Base-by-base conservation (phyloP, 2,113 vertebrate species). In the Dromas ardeola region DNA sequence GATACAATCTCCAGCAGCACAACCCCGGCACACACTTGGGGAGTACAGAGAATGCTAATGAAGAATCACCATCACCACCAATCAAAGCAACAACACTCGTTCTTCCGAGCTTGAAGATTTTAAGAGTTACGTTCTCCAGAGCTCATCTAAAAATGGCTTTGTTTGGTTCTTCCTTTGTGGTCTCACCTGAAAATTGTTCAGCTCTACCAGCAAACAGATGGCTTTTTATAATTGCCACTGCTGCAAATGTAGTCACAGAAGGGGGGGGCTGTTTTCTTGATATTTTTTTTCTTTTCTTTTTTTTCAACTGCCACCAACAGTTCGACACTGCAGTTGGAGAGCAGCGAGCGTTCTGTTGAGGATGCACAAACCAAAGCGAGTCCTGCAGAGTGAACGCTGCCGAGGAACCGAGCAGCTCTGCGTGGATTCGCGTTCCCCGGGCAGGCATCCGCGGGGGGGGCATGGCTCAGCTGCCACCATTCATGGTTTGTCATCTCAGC, bases 191-290 rank as follows among this genome's bases (percentile, higher is more conserved):
- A 95, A 96, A 96, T 81, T 77, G 59, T 90, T 94, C 84, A n/a
- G 45, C 74, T 86, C 66, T 59, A 53, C 52, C 38, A 84, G 65
- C 71, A 88, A 95, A 95, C 96, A 97, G 96, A 97, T 96, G 97
- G 95, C 52, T 52, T 91, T 94, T 95, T 90, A 85, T 95, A 97
- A 97, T 95, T 95, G 93, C 81, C 89, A 86, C 71, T 81, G 84
- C 89, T 55, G 66, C 45, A 93, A 94, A 79, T 85, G 56, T 61
- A 91, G 58, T 55, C 84, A 94, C 81, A 73, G 85, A 81, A 80
- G 21, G 14, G n/a, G 43, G 14, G 2, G 5, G 5, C 2, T 23
- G 43, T 50, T 78, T 55, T 79, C 49, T 47, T 91, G 52, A 65
- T 49, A 49, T 36, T 53, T 34, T 4, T 22, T 32, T 89, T 52